These are phyloP conservation scores for Falco columbarius DNA, from an alignment of 2,797 vertebrate species.

Conservation along the genomic window DNA sequence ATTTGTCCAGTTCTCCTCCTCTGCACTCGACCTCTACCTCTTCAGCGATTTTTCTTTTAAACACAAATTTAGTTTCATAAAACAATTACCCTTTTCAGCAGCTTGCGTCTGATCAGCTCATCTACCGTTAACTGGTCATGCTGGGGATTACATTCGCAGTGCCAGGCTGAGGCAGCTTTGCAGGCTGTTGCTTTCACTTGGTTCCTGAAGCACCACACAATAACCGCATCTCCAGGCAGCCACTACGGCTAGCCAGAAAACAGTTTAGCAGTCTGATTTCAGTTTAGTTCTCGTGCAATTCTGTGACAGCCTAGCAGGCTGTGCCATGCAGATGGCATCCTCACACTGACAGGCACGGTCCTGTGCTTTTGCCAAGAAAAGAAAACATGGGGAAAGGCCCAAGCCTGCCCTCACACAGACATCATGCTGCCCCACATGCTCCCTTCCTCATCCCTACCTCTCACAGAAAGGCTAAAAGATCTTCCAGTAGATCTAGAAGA, in stretches of 20 bases:
- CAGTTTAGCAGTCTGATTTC: neutral
- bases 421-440: fast-evolving
- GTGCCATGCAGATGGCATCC: conserved; percentile 22
- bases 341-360: neutral
- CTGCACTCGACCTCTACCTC: neutral
- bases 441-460: neutral
- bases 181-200: neutral
- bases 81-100: conserved; percentile 29
- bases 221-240: neutral
- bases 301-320: conserved; percentile 3
- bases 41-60: neutral
- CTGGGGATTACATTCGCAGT: neutral
- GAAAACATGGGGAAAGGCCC: neutral
- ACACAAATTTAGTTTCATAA: conserved; percentile 4
- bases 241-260: neutral
- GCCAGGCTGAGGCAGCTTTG: neutral
- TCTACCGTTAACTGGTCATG: neutral
- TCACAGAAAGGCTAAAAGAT: neutral
- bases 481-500: neutral
- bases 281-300: neutral
- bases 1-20: conserved; percentile 4
- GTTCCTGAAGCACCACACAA: fast-evolving
- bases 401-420: neutral
- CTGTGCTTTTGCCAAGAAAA: neutral
- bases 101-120: neutral